These are phyloP conservation scores for Indicator maculatus DNA, from an alignment of 2,113 vertebrate genomes.

Conservation along the genomic window DNA sequence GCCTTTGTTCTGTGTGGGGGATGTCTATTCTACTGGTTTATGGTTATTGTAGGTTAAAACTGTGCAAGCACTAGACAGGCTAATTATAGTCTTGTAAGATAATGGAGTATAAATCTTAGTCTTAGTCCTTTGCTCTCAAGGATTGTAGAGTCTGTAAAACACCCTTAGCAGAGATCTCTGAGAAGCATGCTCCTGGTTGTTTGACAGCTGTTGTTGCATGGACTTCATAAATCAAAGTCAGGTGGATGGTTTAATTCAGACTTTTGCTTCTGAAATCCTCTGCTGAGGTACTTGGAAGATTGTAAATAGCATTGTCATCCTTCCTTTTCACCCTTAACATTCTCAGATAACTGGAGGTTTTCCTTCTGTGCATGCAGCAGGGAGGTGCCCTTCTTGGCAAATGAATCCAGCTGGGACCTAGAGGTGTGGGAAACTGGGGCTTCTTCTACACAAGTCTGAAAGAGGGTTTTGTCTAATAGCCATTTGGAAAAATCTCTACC, in stretches of 20 bases:
- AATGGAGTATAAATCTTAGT: neutral
- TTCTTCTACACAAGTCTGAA: neutral
- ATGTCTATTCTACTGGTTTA: constrained; percentile 2
- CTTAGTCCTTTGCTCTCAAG: neutral
- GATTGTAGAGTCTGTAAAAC: neutral
- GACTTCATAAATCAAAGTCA: neutral
- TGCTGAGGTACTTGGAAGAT: neutral
- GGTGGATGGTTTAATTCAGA: neutral
- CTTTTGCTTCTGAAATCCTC: neutral
- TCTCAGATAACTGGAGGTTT: neutral
- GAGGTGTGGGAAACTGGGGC: neutral
- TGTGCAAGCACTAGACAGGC: neutral
- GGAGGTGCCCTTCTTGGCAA: neutral
- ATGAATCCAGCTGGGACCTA: neutral
- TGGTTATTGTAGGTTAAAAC: neutral
- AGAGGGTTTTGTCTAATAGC: neutral
- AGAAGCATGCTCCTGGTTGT: neutral
- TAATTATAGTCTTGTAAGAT: constrained; percentile 7
- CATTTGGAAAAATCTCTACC: neutral
- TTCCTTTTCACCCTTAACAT: neutral
- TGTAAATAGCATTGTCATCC: neutral
- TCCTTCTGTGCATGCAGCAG: neutral
- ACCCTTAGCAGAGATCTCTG: neutral
- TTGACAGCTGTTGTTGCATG: neutral
- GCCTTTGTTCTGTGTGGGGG: neutral